phyloP scores from a whole-genome alignment of 2,888 invertebrate species.

The Adela reaumurella region DNA sequence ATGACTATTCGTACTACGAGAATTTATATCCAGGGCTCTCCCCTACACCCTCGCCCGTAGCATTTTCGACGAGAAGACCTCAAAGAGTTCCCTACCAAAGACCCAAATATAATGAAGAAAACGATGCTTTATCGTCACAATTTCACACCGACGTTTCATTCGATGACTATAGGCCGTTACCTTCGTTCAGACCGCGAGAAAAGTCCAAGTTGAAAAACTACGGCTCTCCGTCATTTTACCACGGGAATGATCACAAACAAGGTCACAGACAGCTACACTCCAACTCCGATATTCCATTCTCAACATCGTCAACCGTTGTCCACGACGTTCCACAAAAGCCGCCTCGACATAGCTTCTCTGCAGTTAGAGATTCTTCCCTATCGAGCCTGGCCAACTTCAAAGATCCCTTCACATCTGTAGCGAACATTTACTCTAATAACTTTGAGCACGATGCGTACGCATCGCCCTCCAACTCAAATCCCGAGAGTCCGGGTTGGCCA shows the following conservation, averaged over 20 bases:
- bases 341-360: neutral
- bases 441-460: slow-evolving; percentile 35
- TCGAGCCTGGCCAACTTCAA: slow-evolving; percentile 24
- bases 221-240: slow-evolving; percentile 16
- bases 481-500: slow-evolving; percentile 18
- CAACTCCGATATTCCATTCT: slow-evolving; percentile 29
- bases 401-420: slow-evolving; percentile 29
- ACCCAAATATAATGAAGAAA: slow-evolving; percentile 14
- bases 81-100: slow-evolving; percentile 21
- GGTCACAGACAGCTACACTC: slow-evolving; percentile 26
- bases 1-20: slow-evolving; percentile 43
- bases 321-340: slow-evolving; percentile 22
- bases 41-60: slow-evolving; percentile 3
- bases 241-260: slow-evolving; percentile 20
- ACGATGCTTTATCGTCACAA: too few relatives aligned
- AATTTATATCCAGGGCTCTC: slow-evolving; percentile 33
- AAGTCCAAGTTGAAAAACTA: slow-evolving; percentile 22
- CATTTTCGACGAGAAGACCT: slow-evolving; percentile 21
- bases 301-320: slow-evolving; percentile 33
- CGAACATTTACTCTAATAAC: slow-evolving; percentile 30
- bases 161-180: slow-evolving; percentile 27
- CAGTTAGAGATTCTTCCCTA: neutral
- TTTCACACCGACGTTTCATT: slow-evolving; percentile 18
- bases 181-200: slow-evolving; percentile 29
- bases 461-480: slow-evolving; percentile 31